Conservation (phyloP, 2,113 vertebrate genomes). For the Nannobrachium achirus region DNA sequence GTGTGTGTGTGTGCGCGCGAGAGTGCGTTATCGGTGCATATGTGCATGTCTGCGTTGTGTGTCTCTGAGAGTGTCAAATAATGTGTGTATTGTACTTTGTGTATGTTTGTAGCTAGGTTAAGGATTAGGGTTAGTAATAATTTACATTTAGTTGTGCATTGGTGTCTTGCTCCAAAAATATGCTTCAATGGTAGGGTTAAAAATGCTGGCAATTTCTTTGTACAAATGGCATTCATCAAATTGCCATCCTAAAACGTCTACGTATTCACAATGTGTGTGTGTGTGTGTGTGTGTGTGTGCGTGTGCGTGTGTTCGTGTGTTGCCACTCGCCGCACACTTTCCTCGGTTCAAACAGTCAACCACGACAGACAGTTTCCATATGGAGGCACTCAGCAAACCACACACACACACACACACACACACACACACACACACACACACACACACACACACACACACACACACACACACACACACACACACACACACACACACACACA, state of each 20-base stretch:
- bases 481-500: background rate
- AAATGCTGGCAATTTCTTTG: no score
- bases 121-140: no score
- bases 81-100: slow-evolving; percentile 3
- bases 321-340: slow-evolving; percentile 56
- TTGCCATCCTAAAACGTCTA: no score
- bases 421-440: slow-evolving; percentile 26
- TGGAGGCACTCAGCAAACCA: slow-evolving; percentile 52
- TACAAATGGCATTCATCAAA: no score
- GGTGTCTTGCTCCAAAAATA: no score
- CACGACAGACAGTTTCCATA: slow-evolving; percentile 67
- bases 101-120: no score
- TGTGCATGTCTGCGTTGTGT: background rate
- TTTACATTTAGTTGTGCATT: no score
- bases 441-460: slow-evolving; percentile 7
- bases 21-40: no score
- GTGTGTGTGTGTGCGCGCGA: background rate
- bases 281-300: slow-evolving; percentile 37
- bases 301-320: background rate
- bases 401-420: slow-evolving; percentile 28
- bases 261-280: background rate
- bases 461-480: slow-evolving; percentile 7
- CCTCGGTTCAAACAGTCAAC: slow-evolving; percentile 39
- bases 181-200: no score
- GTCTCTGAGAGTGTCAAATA: background rate